Evolutionary conservation across 2,797 vertebrate species (phyloP).

Genomic region (Hypotaenidia okinawae): DNA sequence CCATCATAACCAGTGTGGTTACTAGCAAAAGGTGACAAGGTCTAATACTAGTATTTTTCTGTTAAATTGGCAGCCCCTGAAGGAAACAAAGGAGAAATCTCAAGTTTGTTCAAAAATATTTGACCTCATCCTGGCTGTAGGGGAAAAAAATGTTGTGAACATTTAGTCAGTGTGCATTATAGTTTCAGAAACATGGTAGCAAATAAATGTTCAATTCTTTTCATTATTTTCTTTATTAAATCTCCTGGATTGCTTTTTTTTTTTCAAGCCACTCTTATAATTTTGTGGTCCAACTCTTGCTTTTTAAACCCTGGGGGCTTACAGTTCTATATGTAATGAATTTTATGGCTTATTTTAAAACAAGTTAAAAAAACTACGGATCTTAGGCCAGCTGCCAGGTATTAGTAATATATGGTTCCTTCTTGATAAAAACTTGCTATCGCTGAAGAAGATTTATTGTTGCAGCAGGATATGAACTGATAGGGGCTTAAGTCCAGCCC

Average conservation of each 20-base stretch:
- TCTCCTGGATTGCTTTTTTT: neutral
- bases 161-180: neutral
- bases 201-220: neutral
- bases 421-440: constrained; percentile 26
- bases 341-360: constrained; percentile 27
- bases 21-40: neutral
- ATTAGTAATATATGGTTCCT: constrained; percentile 31
- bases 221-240: constrained; percentile 13
- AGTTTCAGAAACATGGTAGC: neutral
- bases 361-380: constrained; percentile 1
- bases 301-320: neutral
- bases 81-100: neutral
- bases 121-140: neutral
- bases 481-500: neutral
- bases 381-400: constrained; percentile 25
- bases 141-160: neutral
- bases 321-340: neutral
- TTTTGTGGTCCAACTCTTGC: neutral
- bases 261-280: neutral
- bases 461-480: constrained; percentile 16
- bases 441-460: neutral
- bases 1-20: neutral
- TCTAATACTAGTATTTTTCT: neutral
- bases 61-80: neutral
- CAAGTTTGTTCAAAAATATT: neutral